A percentile compares a stretch with the other conserved stretches of the same genome.
Conservation (phyloP, 2,888 invertebrate species). For the Cryptocephalus moraei region DNA sequence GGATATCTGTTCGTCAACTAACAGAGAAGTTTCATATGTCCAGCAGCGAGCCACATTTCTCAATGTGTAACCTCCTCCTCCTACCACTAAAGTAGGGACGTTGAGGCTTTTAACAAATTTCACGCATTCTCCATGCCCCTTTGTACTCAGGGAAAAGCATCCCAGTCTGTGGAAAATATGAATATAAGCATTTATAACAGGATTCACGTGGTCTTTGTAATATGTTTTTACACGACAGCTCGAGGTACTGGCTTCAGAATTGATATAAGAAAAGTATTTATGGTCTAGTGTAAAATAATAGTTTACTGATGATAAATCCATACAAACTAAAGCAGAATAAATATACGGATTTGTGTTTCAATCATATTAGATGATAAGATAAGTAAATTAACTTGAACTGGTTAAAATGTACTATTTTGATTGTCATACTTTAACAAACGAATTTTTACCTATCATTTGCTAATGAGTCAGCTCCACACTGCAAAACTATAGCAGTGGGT, state of each 20-base stretch:
- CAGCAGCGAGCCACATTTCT: constrained; percentile 97
- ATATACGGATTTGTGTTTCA: too few species aligned
- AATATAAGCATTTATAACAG: not conserved
- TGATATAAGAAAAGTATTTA: too few species aligned
- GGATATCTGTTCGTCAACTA: constrained; percentile 86
- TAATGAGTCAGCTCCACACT: constrained; percentile 97
- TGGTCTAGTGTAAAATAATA: too few species aligned
- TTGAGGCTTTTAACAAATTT: constrained; percentile 88
- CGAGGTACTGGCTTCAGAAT: too few species aligned
- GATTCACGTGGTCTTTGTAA: too few species aligned
- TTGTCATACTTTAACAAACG: not conserved
- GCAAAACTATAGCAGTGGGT: constrained; percentile 92
- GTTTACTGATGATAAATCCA: not conserved
- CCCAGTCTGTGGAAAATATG: constrained; percentile 52
- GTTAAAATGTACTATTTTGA: too few species aligned
- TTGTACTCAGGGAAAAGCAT: constrained; percentile 90
- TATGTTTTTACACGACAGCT: too few species aligned
- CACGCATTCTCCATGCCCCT: constrained; percentile 96
- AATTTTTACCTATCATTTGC: constrained; percentile 69
- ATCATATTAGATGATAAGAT: too few species aligned
- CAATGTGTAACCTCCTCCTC: constrained; percentile 77
- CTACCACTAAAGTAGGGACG: constrained; percentile 63
- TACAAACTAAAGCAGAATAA: not conserved
- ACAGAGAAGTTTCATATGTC: constrained; percentile 95
- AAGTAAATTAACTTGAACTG: too few species aligned